These are phyloP conservation scores for Hesperia comma DNA, from an alignment of 2,888 invertebrate species.

Conservation along the genomic window DNA sequence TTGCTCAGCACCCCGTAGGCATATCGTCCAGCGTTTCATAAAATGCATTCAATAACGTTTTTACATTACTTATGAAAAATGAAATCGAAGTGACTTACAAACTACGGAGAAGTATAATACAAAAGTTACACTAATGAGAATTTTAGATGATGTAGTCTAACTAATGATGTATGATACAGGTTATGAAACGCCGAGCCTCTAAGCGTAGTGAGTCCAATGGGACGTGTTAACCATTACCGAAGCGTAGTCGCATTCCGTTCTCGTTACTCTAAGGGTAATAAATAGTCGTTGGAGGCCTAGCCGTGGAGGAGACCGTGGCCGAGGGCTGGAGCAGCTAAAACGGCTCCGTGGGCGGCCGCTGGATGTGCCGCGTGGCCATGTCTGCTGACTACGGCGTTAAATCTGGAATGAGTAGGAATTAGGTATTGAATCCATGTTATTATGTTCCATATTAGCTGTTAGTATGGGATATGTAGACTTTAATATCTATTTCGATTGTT, in stretches of 20 bases:
- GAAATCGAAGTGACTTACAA: slow-evolving; percentile 57
- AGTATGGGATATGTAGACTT: too few species aligned
- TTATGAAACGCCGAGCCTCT: slow-evolving; percentile 74
- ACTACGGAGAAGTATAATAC: slow-evolving; percentile 79
- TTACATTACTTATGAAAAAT: slow-evolving; percentile 40
- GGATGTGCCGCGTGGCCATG: slow-evolving; percentile 83
- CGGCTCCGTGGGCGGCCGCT: slow-evolving; percentile 58
- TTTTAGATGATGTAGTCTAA: slow-evolving; percentile 57
- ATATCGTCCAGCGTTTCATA: slow-evolving; percentile 74
- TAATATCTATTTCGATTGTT: too few species aligned
- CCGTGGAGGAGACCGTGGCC: slow-evolving; percentile 66
- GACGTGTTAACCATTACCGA: slow-evolving; percentile 53
- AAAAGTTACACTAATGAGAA: slow-evolving; percentile 59
- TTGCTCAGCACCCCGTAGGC: slow-evolving; percentile 68
- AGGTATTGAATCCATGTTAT: too few species aligned
- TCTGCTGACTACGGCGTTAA: slow-evolving; percentile 85
- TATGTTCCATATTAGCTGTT: too few species aligned
- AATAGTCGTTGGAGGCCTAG: slow-evolving; percentile 62
- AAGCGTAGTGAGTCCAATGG: slow-evolving; percentile 45
- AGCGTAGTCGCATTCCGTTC: slow-evolving; percentile 67
- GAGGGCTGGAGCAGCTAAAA: slow-evolving; percentile 66
- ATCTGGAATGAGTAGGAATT: slow-evolving; percentile 65
- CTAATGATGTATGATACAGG: slow-evolving; percentile 59
- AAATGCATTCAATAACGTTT: slow-evolving; percentile 61
- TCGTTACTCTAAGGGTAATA: slow-evolving; percentile 69